These are phyloP conservation scores for Piezodorus guildinii DNA, from an alignment of 1,140 invertebrate genomes.

Conservation along the genomic window DNA sequence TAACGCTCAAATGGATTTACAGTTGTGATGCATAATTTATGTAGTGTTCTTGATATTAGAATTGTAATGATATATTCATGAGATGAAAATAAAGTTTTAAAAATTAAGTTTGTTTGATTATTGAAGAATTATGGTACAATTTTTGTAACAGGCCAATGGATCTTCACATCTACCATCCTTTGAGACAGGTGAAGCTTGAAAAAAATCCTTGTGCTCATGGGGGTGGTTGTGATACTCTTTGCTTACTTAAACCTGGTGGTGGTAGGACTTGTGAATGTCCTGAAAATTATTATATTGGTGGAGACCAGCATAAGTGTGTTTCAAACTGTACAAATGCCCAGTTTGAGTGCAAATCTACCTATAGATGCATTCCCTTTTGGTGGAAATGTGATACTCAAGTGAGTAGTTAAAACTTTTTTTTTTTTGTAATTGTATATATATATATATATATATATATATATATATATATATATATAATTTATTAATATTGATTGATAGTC, in stretches of 20 bases:
- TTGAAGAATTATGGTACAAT: too few species aligned
- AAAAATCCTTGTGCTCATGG: conserved; percentile 42
- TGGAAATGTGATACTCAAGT: conserved; percentile 49
- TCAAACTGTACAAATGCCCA: conserved; percentile 71
- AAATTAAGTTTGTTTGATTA: too few species aligned
- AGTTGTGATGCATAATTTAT: too few species aligned
- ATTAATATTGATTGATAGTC: too few species aligned
- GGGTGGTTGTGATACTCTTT: conserved; percentile 58
- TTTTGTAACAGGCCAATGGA: conserved; percentile 31
- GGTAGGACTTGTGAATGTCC: conserved; percentile 55
- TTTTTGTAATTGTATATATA: too few species aligned
- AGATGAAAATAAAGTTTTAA: too few species aligned
- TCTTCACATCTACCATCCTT: conserved; percentile 68
- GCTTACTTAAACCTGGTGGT: conserved; percentile 53
- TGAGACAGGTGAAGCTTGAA: conserved; percentile 42
- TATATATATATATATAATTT: too few species aligned
- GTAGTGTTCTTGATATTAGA: too few species aligned
- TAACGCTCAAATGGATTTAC: too few species aligned
- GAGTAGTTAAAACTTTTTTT: conserved; percentile 7
- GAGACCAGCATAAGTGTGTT: conserved; percentile 50
- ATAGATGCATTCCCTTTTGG: conserved; percentile 56
- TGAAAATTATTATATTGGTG: conserved; percentile 58
- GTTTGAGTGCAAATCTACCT: conserved; percentile 59
- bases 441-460: too few species aligned
- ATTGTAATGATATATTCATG: too few species aligned